These are phyloP conservation scores for Allacma fusca DNA, from an alignment of 2,888 invertebrate species.

Conservation along the genomic window DNA sequence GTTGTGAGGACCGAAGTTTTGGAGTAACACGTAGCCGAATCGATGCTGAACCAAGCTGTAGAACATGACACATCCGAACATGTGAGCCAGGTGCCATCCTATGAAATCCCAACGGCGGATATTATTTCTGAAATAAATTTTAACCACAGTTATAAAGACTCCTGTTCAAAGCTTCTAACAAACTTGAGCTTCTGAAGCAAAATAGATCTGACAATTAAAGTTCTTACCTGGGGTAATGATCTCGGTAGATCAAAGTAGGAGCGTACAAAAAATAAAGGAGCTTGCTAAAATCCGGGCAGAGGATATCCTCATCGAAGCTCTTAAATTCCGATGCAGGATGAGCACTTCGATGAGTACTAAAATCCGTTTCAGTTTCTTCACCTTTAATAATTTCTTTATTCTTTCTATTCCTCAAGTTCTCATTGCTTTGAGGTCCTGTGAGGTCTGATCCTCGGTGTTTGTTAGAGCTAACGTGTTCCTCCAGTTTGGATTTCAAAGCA, in stretches of 20 bases:
- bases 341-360: not conserved
- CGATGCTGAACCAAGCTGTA: conserved; percentile 72
- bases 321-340: not conserved
- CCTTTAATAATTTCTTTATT: too few species aligned
- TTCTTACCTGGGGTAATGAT: conserved; percentile 84
- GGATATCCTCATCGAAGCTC: not conserved
- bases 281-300: conserved; percentile 63
- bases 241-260: conserved; percentile 84
- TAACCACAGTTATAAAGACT: not conserved
- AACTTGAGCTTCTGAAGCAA: not conserved
- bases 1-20: conserved; percentile 36
- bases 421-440: too few species aligned
- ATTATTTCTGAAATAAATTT: conserved; percentile 69
- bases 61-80: conserved; percentile 80
- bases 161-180: not conserved
- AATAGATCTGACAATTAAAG: too few species aligned
- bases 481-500: not conserved
- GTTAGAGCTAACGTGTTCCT: not conserved
- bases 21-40: conserved; percentile 30
- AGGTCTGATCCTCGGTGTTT: too few species aligned
- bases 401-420: too few species aligned
- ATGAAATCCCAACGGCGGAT: conserved; percentile 79
- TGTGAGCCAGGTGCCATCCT: conserved; percentile 75
- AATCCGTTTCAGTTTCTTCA: not conserved
- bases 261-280: conserved; percentile 86